Conservation (phyloP, 1,140 invertebrate species). For the Pogonomyrmex californicus region DNA sequence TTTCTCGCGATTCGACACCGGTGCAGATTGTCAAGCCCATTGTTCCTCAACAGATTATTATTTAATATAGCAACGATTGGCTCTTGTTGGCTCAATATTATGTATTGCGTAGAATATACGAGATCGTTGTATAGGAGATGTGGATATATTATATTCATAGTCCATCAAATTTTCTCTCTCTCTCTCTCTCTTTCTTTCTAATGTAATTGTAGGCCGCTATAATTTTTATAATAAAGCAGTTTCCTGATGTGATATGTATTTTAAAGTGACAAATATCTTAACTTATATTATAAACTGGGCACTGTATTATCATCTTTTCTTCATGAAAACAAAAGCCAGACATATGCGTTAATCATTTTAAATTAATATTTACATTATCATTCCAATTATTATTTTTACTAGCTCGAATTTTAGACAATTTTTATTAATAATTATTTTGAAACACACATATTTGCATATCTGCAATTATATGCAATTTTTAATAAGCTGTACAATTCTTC, state of each 20-base stretch:
- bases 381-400: not conserved
- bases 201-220: not conserved
- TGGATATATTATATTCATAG: not conserved
- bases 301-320: too few species aligned
- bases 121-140: not conserved
- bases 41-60: conserved; percentile 50
- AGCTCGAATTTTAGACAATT: not conserved
- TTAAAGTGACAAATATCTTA: not conserved
- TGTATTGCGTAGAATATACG: conserved; percentile 11
- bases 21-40: conserved; percentile 11
- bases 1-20: conserved; percentile 38
- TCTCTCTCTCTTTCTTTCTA: too few species aligned
- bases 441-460: not conserved
- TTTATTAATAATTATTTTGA: conserved; percentile 10
- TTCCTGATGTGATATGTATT: not conserved
- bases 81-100: not conserved
- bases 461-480: not conserved
- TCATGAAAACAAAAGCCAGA: not conserved
- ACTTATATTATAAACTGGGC: not conserved
- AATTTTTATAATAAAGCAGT: not conserved
- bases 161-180: not conserved
- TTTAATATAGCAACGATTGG: conserved; percentile 51
- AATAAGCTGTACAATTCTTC: not conserved
- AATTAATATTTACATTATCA: not conserved
- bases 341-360: not conserved